Percentiles rank a stretch among this genome's conserved stretches.
Conservation (phyloP, 1,140 invertebrate species). For the Rhagoletis zephyria region DNA sequence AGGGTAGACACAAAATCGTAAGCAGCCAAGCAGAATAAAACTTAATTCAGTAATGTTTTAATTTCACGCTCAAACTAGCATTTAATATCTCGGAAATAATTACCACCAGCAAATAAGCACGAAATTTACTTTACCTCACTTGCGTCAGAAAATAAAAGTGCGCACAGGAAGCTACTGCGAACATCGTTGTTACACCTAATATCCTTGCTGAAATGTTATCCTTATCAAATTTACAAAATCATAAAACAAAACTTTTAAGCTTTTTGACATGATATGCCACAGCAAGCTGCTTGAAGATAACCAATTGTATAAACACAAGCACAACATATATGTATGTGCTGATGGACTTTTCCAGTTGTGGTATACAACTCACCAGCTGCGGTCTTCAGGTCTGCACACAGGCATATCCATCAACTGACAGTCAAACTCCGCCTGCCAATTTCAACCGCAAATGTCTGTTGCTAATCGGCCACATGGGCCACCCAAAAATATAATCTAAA, state of each 20-base stretch:
- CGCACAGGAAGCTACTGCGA: neutral
- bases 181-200: neutral
- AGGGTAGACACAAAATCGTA: neutral
- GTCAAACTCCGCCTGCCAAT: neutral
- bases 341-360: neutral
- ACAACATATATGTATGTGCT: neutral
- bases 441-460: neutral
- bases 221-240: conserved; percentile 62
- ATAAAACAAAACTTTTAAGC: conserved; percentile 61
- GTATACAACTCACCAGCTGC: conserved; percentile 4
- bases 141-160: neutral
- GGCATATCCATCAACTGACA: conserved; percentile 18
- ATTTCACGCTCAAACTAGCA: conserved; percentile 69
- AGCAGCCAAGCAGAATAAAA: conserved; percentile 9
- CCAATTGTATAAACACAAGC: neutral
- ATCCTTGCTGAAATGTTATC: conserved; percentile 48
- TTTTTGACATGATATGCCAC: conserved; percentile 59
- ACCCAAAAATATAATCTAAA: neutral
- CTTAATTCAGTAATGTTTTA: conserved; percentile 64
- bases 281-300: neutral
- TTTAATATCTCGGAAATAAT: conserved; percentile 64
- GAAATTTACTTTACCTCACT: neutral
- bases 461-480: neutral
- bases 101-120: conserved; percentile 43
- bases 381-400: conserved; percentile 4